These are phyloP conservation scores for Gymnocheta viridis DNA, from an alignment of 2,888 invertebrate species.

Conservation along the genomic window DNA sequence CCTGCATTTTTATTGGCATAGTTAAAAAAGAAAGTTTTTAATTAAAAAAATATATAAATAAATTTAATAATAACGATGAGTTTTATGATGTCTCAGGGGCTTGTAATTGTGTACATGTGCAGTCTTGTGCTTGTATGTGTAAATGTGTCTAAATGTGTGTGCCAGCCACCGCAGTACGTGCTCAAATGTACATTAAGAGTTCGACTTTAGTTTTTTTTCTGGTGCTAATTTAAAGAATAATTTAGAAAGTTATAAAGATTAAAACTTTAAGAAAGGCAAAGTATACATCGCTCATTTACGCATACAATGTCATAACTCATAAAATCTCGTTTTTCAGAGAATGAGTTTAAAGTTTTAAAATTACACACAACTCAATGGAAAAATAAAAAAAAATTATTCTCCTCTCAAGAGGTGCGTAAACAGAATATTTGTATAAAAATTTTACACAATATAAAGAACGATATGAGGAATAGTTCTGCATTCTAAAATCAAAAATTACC, in stretches of 20 bases:
- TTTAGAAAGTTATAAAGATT: conserved; percentile 22
- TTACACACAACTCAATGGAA: too few relatives aligned
- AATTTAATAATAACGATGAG: conserved; percentile 58
- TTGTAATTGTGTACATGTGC: not conserved
- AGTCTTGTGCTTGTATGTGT: not conserved
- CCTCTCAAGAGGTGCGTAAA: too few relatives aligned
- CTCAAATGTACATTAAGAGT: conserved; percentile 27
- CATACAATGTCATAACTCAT: too few relatives aligned
- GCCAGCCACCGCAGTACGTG: conserved; percentile 28
- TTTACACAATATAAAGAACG: too few relatives aligned
- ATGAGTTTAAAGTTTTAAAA: too few relatives aligned
- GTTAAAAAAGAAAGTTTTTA: conserved; percentile 60
- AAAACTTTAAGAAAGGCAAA: not conserved
- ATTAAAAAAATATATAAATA: conserved; percentile 56
- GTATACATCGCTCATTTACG: too few relatives aligned
- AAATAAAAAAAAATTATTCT: too few relatives aligned
- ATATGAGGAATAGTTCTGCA: too few relatives aligned
- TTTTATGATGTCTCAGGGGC: conserved; percentile 41
- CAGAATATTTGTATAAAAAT: too few relatives aligned
- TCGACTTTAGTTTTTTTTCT: conserved; percentile 6
- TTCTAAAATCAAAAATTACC: too few relatives aligned
- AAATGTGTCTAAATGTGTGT: not conserved
- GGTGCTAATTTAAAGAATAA: conserved; percentile 13
- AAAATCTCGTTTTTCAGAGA: too few relatives aligned
- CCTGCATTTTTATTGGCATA: conserved; percentile 41